Conservation (phyloP, 1,140 invertebrate genomes). For the Euura lappo region DNA sequence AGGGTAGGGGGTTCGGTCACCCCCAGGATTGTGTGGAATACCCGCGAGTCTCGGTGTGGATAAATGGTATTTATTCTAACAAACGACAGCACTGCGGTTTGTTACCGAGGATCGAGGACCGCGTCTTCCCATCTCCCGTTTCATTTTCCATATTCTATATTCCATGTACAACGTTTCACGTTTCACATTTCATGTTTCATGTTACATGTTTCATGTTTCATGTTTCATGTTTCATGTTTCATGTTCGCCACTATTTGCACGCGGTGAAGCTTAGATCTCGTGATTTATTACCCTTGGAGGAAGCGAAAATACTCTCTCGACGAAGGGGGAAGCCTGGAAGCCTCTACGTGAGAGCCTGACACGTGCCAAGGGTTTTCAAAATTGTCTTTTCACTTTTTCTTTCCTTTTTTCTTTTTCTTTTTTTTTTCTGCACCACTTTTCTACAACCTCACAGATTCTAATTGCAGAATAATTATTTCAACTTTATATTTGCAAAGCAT, state of each 20-base stretch:
- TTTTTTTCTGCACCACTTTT: no score
- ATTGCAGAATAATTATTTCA: no score
- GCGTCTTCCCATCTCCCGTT: not conserved
- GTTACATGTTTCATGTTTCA: slow-evolving; percentile 7
- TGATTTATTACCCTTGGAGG: not conserved
- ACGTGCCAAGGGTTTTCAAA: not conserved
- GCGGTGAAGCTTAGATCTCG: not conserved
- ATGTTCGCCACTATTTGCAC: not conserved
- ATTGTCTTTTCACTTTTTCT: not conserved
- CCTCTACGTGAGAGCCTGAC: no score
- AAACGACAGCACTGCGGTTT: not conserved
- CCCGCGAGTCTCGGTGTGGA: not conserved
- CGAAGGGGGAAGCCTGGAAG: no score
- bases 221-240: not conserved
- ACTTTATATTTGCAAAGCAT: no score
- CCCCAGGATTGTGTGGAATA: no score
- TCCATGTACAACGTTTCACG: not conserved
- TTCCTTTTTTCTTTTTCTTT: not conserved
- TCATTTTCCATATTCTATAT: not conserved
- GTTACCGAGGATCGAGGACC: not conserved
- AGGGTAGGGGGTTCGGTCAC: not conserved
- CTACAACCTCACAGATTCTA: no score
- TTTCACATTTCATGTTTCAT: not conserved
- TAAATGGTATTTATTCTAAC: not conserved
- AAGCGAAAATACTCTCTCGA: no score